These are phyloP conservation scores for Erpornis zantholeuca DNA, from an alignment of 2,113 vertebrate species.

Conservation along the genomic window DNA sequence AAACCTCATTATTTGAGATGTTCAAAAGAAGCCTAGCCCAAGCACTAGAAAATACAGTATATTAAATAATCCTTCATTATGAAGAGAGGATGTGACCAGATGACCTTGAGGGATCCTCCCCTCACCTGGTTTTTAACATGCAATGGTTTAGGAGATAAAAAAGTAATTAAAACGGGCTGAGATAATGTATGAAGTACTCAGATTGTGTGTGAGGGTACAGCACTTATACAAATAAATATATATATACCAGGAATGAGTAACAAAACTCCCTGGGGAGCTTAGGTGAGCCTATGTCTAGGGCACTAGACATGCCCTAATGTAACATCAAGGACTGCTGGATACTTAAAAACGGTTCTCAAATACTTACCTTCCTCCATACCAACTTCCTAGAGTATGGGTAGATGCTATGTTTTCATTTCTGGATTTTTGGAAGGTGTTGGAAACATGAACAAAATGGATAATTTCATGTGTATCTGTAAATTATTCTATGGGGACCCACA, in stretches of 20 bases:
- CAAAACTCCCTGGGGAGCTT: neutral
- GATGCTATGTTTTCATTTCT: neutral
- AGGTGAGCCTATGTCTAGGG: neutral
- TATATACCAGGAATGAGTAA: neutral
- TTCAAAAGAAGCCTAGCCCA: neutral
- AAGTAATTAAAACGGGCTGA: neutral
- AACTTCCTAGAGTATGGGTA: neutral
- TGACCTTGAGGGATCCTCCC: neutral
- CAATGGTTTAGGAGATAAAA: neutral
- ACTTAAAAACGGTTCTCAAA: neutral
- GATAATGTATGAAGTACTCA: neutral
- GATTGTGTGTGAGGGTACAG: neutral
- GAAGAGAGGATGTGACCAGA: neutral
- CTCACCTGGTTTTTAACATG: neutral
- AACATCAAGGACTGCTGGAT: neutral
- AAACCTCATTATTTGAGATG: neutral
- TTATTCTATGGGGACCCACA: neutral
- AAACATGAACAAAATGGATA: neutral
- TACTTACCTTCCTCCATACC: neutral
- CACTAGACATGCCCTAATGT: neutral
- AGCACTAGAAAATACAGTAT: neutral
- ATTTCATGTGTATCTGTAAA: neutral
- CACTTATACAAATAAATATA: neutral
- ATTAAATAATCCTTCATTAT: neutral
- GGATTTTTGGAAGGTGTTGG: neutral